A percentile compares a stretch with the other conserved stretches of the same genome.
These are phyloP conservation scores for Strix occidentalis DNA, from an alignment of 2,797 vertebrate species.

Conservation along the genomic window DNA sequence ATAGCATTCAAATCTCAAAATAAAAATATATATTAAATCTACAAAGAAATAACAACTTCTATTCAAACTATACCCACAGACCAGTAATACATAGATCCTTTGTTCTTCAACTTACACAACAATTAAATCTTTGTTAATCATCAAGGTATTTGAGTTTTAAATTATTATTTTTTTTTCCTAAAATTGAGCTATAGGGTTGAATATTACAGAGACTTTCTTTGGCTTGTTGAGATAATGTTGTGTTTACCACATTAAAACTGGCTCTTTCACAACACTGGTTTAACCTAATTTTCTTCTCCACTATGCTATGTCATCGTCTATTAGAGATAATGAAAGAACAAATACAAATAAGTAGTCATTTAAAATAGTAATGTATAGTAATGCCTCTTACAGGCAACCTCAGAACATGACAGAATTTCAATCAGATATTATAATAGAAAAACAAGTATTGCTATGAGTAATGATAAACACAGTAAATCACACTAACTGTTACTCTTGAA, in stretches of 20 bases:
- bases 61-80: background rate
- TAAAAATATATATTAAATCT: background rate
- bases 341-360: conserved; percentile 4
- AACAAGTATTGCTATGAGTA: background rate
- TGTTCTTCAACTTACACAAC: background rate
- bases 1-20: background rate
- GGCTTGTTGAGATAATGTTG: background rate
- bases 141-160: background rate
- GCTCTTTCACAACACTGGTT: background rate
- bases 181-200: background rate
- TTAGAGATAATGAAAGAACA: conserved; percentile 36
- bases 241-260: background rate
- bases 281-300: background rate
- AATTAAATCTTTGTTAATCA: background rate
- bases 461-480: background rate
- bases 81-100: background rate
- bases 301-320: background rate
- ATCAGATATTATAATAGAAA: background rate
- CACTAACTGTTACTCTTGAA: background rate
- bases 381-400: background rate
- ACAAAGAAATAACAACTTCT: background rate
- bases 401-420: conserved; percentile 20
- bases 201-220: background rate
- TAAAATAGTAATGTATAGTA: background rate
- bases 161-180: background rate